Evolutionary conservation across 1,140 invertebrate species (phyloP).

Genomic region (Drosophila pruinosa): DNA sequence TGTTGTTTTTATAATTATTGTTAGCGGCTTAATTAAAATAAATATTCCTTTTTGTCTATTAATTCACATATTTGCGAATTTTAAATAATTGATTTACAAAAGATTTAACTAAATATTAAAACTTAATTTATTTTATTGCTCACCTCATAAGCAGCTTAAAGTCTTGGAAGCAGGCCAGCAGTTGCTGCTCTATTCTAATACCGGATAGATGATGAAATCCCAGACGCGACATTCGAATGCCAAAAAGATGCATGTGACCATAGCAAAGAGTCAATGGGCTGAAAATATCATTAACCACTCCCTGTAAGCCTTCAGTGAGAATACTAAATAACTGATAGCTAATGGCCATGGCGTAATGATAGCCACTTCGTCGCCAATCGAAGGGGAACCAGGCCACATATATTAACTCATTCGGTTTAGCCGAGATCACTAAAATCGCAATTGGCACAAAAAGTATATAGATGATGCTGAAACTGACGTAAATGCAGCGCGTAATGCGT

Average conservation of each 20-base stretch:
- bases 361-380: constrained; percentile 7
- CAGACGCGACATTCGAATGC: constrained; percentile 33
- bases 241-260: constrained; percentile 49
- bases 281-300: constrained; percentile 40
- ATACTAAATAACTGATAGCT: constrained; percentile 35
- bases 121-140: neutral
- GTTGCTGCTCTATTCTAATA: neutral
- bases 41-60: too few species aligned
- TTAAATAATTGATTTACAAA: too few species aligned
- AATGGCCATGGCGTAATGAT: constrained; percentile 13
- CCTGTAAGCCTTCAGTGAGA: constrained; percentile 22
- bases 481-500: constrained; percentile 39
- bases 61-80: too few species aligned
- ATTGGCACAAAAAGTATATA: constrained; percentile 21
- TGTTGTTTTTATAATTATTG: neutral
- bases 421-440: neutral
- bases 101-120: neutral
- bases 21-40: too few species aligned
- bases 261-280: constrained; percentile 45
- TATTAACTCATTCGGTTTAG: constrained; percentile 3
- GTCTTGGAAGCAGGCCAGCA: constrained; percentile 33
- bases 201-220: constrained; percentile 2
- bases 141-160: constrained; percentile 54
- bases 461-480: constrained; percentile 27
- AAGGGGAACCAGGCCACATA: constrained; percentile 58